Evolutionary conservation across 2,113 vertebrate genomes (phyloP).

Genomic region (Festucalex cinctus): DNA sequence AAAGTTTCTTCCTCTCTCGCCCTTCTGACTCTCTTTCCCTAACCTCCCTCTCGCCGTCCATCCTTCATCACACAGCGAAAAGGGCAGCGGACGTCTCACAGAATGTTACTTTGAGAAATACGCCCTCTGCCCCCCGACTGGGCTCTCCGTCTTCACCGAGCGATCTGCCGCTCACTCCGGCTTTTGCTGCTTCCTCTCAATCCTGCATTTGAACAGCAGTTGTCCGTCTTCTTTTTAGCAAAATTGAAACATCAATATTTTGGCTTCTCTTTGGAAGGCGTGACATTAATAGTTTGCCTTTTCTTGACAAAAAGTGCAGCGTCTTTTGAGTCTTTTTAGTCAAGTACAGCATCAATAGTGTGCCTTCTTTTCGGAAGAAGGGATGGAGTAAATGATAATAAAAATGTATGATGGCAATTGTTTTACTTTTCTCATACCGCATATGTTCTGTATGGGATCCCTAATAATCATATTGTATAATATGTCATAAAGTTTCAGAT

Average conservation of each 20-base stretch:
- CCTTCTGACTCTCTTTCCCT: constrained; percentile 21
- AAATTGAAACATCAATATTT: background rate
- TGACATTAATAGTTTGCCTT: background rate
- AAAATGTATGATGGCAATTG: too few species aligned
- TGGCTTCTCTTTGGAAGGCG: background rate
- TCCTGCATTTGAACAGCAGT: background rate
- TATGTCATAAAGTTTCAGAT: too few species aligned
- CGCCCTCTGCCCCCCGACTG: constrained; percentile 29
- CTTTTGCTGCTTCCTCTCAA: constrained; percentile 53
- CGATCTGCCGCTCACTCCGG: constrained; percentile 65
- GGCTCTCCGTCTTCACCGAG: constrained; percentile 56
- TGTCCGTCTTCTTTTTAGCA: background rate
- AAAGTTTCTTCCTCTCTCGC: constrained; percentile 55
- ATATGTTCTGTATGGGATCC: too few species aligned
- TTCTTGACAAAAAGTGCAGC: background rate
- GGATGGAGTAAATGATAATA: too few species aligned
- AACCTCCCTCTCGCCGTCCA: constrained; percentile 43
- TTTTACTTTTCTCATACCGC: too few species aligned
- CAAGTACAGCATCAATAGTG: too few species aligned
- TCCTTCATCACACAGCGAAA: constrained; percentile 59
- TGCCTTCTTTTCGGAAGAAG: too few species aligned
- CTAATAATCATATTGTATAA: too few species aligned
- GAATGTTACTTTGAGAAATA: constrained; percentile 47
- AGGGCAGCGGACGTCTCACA: constrained; percentile 53
- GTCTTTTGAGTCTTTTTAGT: too few species aligned